Evolutionary conservation across 2,888 invertebrate genomes (phyloP), one percentile per base, ranked within the genome.

Genomic region (Alentia gelatinosa): DNA sequence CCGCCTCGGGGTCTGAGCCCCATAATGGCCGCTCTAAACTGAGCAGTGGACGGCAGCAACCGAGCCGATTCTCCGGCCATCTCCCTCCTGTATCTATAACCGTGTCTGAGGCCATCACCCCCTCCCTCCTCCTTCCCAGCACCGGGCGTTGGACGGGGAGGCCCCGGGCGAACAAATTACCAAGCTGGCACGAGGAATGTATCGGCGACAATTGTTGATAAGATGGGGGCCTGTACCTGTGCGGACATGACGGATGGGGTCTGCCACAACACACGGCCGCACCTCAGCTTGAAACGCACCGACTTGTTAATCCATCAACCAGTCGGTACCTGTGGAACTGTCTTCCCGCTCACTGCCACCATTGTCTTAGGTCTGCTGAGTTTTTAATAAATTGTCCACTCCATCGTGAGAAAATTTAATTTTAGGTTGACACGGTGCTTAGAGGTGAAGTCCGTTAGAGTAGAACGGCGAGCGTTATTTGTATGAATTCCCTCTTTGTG

Each of bases 1-100:
- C 30, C 23, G 30, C 39, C 39, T 26, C 19, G 83, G 39, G 40
- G 42, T 15, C 3, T 35, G 83, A 1, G 39, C 83, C 9, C 39
- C 39, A 40, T 83, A 83, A 83, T 83, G 40, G 30, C 39, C 83
- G 42, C 83, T 83, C 83, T 83, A 83, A 83, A 83, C 83, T 40
- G 40, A 40, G 19, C 83, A 33, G 30, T 74, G 74, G 74, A 15
- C 74, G 26, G 74, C 26, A n/a, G n/a, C n/a, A n/a, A n/a, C 56
- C n/a, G 9, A 56, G 56, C 19, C 56, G n/a, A n/a, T 33, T 33
- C 74, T 26, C 33, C 33, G 33, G 26, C 74, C 74, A 74, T 1
- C 26, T 26, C 30, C n/a, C n/a, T n/a, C n/a, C n/a, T n/a, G n/a
- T n/a, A n/a, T n/a, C n/a, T n/a, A n/a, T n/a, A n/a, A n/a, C n/a